Conservation (phyloP, 2,113 vertebrate genomes). For the Nyctibius bracteatus region DNA sequence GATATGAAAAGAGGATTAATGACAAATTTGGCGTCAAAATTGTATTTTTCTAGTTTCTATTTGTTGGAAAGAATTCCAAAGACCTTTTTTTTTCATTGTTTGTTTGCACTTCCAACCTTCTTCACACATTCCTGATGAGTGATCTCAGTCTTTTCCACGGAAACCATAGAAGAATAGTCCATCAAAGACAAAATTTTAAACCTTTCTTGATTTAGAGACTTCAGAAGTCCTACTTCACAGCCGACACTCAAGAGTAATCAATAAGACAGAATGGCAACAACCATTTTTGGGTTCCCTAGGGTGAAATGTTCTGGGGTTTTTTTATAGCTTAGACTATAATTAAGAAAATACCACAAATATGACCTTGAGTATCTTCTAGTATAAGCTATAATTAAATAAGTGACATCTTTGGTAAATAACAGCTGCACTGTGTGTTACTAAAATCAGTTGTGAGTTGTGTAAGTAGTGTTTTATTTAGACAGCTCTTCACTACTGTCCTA, state of each 20-base stretch:
- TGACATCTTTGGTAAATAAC: constrained; percentile 28
- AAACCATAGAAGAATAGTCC: not conserved
- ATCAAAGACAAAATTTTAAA: not conserved
- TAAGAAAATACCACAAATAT: constrained; percentile 45
- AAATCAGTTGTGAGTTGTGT: not conserved
- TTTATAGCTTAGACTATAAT: constrained; percentile 44
- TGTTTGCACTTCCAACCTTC: not conserved
- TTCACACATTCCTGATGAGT: not conserved
- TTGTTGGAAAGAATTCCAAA: not conserved
- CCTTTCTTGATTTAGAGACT: constrained; percentile 1
- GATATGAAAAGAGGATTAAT: not conserved
- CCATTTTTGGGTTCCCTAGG: not conserved
- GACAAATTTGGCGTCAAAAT: not conserved
- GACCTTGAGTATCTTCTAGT: constrained; percentile 46
- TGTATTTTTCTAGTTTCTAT: not conserved
- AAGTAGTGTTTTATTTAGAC: not conserved
- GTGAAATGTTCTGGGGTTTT: constrained; percentile 2
- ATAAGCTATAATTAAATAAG: constrained; percentile 58
- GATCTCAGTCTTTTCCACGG: not conserved
- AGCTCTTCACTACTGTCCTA: not conserved
- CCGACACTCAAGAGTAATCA: not conserved
- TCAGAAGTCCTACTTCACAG: not conserved
- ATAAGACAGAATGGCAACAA: not conserved
- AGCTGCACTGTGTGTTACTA: not conserved
- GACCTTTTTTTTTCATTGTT: not conserved